Conservation (phyloP, 2,888 invertebrate species). For the Conops quadrifasciatus region DNA sequence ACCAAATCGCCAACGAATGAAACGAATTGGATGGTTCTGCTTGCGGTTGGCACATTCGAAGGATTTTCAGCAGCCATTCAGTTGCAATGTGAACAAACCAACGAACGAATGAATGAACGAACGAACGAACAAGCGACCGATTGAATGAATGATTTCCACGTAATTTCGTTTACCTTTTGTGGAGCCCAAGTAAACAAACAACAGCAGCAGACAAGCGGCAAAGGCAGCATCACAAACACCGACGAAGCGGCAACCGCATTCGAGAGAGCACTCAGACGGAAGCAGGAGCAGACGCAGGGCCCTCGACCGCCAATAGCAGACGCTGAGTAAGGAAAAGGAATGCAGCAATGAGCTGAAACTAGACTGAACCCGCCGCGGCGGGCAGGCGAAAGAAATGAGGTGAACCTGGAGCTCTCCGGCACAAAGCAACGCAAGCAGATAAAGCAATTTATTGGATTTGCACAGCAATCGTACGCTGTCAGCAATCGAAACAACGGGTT, state of each 20-base stretch:
- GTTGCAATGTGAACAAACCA: not conserved
- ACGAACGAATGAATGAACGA: not conserved
- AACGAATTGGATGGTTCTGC: not conserved
- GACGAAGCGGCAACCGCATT: not conserved
- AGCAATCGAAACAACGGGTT: slow-evolving; percentile 31
- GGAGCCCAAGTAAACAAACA: slow-evolving; percentile 18
- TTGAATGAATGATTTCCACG: slow-evolving; percentile 29
- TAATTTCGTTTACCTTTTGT: slow-evolving; percentile 36
- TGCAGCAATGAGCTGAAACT: not conserved
- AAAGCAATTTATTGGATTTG: slow-evolving; percentile 39
- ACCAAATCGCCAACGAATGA: not conserved
- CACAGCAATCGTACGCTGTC: slow-evolving; percentile 38
- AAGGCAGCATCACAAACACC: not conserved
- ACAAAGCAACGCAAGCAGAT: slow-evolving; percentile 21
- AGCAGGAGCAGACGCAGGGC: not conserved
- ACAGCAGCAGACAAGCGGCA: slow-evolving; percentile 4
- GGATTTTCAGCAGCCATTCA: not conserved
- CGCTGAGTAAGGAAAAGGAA: not conserved
- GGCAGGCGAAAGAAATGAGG: no score
- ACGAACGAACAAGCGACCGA: no score
- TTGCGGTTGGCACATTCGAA: not conserved
- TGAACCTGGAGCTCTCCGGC: no score
- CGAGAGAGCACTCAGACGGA: not conserved
- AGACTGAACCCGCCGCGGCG: not conserved
- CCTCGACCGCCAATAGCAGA: no score